Conservation (phyloP, 2,888 invertebrate species). For the Hirtodrosophila trivittata region DNA sequence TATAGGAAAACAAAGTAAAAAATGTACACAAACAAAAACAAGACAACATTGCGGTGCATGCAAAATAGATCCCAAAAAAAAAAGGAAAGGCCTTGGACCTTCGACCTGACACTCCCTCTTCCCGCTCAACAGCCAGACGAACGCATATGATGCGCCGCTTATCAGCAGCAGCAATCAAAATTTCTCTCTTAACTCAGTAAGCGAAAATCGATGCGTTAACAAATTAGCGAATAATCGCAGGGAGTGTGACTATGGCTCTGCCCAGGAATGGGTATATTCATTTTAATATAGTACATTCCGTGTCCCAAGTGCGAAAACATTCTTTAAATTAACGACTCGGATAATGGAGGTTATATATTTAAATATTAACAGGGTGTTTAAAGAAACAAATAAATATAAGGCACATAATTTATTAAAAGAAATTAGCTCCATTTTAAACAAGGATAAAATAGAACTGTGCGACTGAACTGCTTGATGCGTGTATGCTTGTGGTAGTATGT, state of each 20-base stretch:
- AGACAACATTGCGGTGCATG: slow-evolving; percentile 9
- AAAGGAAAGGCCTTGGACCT: slow-evolving; percentile 40
- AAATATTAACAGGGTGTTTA: too few species aligned
- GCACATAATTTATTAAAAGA: too few species aligned
- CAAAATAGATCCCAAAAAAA: slow-evolving; percentile 22
- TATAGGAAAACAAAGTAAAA: slow-evolving; percentile 20
- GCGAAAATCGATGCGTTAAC: slow-evolving; percentile 64
- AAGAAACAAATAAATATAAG: too few species aligned
- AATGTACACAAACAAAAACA: slow-evolving; percentile 34
- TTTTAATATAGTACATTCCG: too few species aligned
- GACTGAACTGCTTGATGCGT: too few species aligned
- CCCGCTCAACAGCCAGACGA: not conserved
- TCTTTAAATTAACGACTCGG: too few species aligned
- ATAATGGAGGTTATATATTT: too few species aligned
- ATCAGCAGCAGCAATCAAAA: slow-evolving; percentile 56
- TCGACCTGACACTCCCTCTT: slow-evolving; percentile 1
- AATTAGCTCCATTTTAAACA: too few species aligned
- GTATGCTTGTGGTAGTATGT: too few species aligned
- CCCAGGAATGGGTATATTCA: not conserved
- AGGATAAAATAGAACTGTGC: too few species aligned
- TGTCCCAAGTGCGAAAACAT: too few species aligned
- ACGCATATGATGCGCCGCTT: slow-evolving; percentile 38
- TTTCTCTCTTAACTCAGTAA: slow-evolving; percentile 41
- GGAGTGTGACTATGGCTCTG: slow-evolving; percentile 13
- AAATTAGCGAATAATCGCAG: slow-evolving; percentile 20